A percentile compares a stretch with the other conserved stretches of the same genome.
These are phyloP conservation scores for Zootoca vivipara DNA, from an alignment of 2,113 vertebrate species.

Conservation along the genomic window DNA sequence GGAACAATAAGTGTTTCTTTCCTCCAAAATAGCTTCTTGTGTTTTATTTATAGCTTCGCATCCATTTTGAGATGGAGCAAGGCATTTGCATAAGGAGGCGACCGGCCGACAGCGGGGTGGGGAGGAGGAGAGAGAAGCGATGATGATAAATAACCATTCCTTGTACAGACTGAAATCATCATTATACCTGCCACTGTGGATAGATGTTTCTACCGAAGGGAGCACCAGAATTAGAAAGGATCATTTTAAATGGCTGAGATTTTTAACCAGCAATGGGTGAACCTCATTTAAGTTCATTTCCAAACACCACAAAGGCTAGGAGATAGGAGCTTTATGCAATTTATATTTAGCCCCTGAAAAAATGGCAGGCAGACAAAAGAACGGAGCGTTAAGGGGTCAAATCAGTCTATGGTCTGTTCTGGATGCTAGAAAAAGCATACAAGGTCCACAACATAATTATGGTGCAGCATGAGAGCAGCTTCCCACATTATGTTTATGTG, in stretches of 20 bases:
- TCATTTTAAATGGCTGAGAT: conserved; percentile 59
- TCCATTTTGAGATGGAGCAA: conserved; percentile 41
- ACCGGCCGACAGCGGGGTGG: neutral
- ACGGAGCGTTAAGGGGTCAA: conserved; percentile 21
- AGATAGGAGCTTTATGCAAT: conserved; percentile 2
- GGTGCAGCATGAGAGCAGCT: neutral
- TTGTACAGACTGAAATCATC: conserved; percentile 60
- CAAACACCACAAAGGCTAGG: conserved; percentile 25
- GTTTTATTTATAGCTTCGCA: conserved; percentile 60
- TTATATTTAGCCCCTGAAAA: neutral
- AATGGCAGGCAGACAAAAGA: conserved; percentile 11
- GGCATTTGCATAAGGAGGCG: conserved; percentile 62
- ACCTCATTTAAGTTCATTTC: conserved; percentile 29
- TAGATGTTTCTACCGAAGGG: conserved; percentile 53
- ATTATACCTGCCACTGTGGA: conserved; percentile 64
- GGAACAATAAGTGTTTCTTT: conserved; percentile 56
- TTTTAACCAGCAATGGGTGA: conserved; percentile 38
- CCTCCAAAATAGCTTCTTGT: conserved; percentile 55
- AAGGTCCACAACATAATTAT: conserved; percentile 2
- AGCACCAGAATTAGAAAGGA: conserved; percentile 67
- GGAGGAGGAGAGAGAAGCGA: conserved; percentile 20
- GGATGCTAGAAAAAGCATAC: neutral
- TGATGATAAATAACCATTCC: conserved; percentile 64
- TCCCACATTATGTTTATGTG: neutral
- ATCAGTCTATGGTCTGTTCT: neutral